Base-by-base conservation (phyloP, 2,113 vertebrate genomes). In the Monopterus albus region DNA sequence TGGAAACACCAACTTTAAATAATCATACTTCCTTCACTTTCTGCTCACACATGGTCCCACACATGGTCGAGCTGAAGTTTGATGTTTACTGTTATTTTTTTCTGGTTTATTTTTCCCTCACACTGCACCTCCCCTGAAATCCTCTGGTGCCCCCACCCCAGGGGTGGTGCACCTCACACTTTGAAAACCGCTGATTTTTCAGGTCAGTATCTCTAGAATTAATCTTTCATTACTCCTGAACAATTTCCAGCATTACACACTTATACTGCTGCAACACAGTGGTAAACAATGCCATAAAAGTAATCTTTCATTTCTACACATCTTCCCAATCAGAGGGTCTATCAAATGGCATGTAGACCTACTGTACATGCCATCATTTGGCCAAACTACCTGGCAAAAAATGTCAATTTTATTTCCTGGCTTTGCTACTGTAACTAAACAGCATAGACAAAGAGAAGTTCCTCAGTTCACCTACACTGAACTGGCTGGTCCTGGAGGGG, bases 401-500 rank as follows among this genome's bases (percentile, higher is more conserved):
- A 59, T 67, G 43, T 57, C 64, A 11, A 58, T 61, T 77, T 57
- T 18, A 57, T 71, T 35, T 18, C 21, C 2, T 14, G 1, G 6
- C 47, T 56, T 66, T 67, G 43, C 52, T n/a, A n/a, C n/a, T n/a
- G n/a, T 65, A 52, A 63, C 14, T 49, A 43, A n/a, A 47, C 58
- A 39, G 52, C 66, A 42, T 17, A 64, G 46, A 69, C 53, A 55
- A 59, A 68, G 26, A 65, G n/a, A 53, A 66, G 70, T 69, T 79
- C 66, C 78, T 63, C 49, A 58, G 58, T 82, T 72, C 47, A 73
- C 71, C 51, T 61, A 53, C 64, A 31, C 39, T 31, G 56, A 64
- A 50, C 69, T 75, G 52, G 28, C n/a, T 61, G 62, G 46, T 83
- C 57, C 64, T 82, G 74, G 52, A 3, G 70, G n/a, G 83, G 47